Evolutionary conservation across 2,888 invertebrate genomes (phyloP).

Genomic region (Campoplex capitator): DNA sequence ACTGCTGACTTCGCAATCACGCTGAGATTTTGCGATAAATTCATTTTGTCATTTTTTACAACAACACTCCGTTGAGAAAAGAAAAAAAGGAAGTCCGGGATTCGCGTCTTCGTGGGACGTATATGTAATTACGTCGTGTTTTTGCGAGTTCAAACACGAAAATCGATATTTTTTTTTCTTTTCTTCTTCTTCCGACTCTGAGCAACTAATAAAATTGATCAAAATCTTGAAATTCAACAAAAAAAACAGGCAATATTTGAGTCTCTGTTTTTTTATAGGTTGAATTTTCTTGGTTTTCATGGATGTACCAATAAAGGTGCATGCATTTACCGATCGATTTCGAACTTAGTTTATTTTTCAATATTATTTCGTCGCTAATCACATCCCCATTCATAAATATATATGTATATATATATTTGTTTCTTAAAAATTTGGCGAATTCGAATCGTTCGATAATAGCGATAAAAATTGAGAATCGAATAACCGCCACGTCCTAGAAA

Average conservation of each 20-base stretch:
- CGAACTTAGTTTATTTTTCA: background rate
- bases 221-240: background rate
- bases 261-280: background rate
- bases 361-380: conserved; percentile 1
- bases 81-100: conserved; percentile 1
- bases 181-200: background rate
- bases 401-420: background rate
- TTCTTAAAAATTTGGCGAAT: conserved; percentile 7
- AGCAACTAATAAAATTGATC: background rate
- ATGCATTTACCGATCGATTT: conserved; percentile 11
- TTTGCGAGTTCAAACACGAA: background rate
- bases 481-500: conserved; percentile 1
- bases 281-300: background rate
- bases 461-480: conserved; percentile 2
- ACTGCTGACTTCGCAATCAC: conserved; percentile 31
- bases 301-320: background rate
- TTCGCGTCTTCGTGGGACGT: conserved; percentile 8
- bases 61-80: conserved; percentile 4
- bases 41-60: conserved; percentile 12
- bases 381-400: background rate
- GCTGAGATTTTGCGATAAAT: conserved; percentile 9
- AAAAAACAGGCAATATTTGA: background rate
- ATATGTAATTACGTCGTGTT: conserved; percentile 8
- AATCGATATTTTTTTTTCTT: background rate
- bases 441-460: background rate